Evolutionary conservation across 2,888 invertebrate species (phyloP).

Genomic region (Drosophila emarginata): DNA sequence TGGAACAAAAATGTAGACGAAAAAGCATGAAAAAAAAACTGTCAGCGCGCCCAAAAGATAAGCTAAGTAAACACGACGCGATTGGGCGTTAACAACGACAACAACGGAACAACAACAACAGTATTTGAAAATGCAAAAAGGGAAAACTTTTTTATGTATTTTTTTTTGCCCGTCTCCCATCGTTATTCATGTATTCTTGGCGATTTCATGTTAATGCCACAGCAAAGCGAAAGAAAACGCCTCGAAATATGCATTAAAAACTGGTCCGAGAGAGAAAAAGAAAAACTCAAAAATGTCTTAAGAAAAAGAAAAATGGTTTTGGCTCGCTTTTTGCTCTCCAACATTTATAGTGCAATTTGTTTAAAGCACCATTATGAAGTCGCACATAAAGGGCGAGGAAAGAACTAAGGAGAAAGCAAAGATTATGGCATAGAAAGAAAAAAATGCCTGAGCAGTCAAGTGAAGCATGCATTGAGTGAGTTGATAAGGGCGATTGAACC

Average conservation of each 20-base stretch:
- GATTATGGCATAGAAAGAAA: neutral
- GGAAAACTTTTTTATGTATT: constrained; percentile 30
- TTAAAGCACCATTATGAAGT: neutral
- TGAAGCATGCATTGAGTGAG: constrained; percentile 11
- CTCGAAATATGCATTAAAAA: constrained; percentile 46
- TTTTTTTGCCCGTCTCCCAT: constrained; percentile 28
- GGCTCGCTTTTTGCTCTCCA: constrained; percentile 6
- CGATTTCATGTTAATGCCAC: constrained; percentile 31
- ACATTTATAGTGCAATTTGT: constrained; percentile 12
- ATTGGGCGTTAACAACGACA: constrained; percentile 44
- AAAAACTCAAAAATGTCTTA: constrained; percentile 19
- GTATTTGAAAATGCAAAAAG: neutral
- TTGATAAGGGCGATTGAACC: constrained; percentile 32
- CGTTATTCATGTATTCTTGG: constrained; percentile 40
- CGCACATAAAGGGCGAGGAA: neutral
- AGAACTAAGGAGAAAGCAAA: too few relatives aligned
- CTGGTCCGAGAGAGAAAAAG: constrained; percentile 23
- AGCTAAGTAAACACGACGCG: constrained; percentile 44
- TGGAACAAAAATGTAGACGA: constrained; percentile 10
- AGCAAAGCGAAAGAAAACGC: constrained; percentile 17
- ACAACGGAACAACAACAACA: neutral
- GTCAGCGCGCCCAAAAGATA: constrained; percentile 35
- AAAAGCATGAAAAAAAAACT: constrained; percentile 31
- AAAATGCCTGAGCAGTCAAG: constrained; percentile 6
- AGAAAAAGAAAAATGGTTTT: constrained; percentile 5